phyloP scores from a whole-genome alignment of 2,888 invertebrate genomes.

The Bombylius major region DNA sequence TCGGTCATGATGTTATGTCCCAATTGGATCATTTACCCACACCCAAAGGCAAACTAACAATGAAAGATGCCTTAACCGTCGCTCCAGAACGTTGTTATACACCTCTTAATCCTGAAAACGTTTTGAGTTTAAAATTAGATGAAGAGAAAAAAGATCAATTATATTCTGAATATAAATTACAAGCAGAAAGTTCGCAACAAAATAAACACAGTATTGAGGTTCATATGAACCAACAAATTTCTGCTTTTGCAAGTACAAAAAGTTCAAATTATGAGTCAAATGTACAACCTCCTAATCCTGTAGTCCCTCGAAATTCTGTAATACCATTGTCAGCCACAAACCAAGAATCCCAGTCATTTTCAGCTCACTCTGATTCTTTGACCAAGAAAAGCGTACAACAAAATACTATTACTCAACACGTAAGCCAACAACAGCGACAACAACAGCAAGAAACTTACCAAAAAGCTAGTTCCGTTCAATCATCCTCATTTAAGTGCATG shows the following conservation, averaged over 20 bases:
- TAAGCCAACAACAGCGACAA: slow-evolving; percentile 23
- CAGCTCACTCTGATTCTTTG: background rate
- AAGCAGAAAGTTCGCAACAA: background rate
- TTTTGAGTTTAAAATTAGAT: slow-evolving; percentile 12
- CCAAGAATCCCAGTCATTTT: background rate
- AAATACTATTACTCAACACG: background rate
- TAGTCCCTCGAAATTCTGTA: slow-evolving; percentile 21
- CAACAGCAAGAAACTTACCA: slow-evolving; percentile 18
- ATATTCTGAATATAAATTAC: slow-evolving; percentile 3
- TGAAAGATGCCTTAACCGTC: slow-evolving; percentile 47
- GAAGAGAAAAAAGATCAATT: slow-evolving; percentile 24
- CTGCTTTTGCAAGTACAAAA: slow-evolving; percentile 30
- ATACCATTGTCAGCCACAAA: background rate
- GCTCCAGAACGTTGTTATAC: slow-evolving; percentile 51
- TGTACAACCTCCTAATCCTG: slow-evolving; percentile 20
- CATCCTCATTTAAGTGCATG: slow-evolving; percentile 8
- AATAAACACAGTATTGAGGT: background rate
- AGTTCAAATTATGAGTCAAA: slow-evolving; percentile 29
- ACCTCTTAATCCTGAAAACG: slow-evolving; percentile 42
- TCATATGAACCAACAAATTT: slow-evolving; percentile 19
- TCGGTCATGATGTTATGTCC: slow-evolving; percentile 38
- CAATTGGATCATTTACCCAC: slow-evolving; percentile 34
- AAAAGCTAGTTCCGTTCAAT: slow-evolving; percentile 23
- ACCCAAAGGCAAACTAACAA: slow-evolving; percentile 40
- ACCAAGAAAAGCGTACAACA: background rate